Evolutionary conservation across 2,797 vertebrate species (phyloP).

Genomic region (Oceanodroma leucorhoa): DNA sequence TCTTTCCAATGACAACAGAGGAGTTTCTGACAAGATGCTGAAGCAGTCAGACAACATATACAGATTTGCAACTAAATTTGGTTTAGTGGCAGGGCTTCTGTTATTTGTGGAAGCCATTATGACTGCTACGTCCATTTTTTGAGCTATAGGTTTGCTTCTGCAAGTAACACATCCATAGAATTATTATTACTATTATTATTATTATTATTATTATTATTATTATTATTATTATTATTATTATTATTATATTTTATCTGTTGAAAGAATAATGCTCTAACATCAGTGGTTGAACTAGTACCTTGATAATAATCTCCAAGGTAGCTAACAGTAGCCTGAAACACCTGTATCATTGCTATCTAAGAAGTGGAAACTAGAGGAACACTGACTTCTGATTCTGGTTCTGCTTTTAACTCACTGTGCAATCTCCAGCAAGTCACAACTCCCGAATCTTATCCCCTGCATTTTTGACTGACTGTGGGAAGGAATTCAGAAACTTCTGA

Average conservation of each 20-base stretch:
- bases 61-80: neutral
- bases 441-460: neutral
- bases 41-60: neutral
- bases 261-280: neutral
- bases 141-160: neutral
- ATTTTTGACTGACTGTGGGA: neutral
- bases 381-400: neutral
- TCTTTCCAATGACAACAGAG: neutral
- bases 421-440: neutral
- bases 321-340: neutral
- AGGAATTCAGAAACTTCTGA: neutral
- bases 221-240: neutral
- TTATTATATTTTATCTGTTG: neutral
- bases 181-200: too few species aligned
- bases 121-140: neutral
- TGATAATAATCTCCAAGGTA: neutral
- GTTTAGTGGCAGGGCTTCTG: neutral
- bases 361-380: neutral
- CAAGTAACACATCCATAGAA: neutral
- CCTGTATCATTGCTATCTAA: neutral
- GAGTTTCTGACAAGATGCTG: neutral
- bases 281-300: neutral
- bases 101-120: neutral
- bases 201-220: neutral
- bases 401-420: neutral